Conservation (phyloP, 2,888 invertebrate genomes). For the Cephus nigrinus region DNA sequence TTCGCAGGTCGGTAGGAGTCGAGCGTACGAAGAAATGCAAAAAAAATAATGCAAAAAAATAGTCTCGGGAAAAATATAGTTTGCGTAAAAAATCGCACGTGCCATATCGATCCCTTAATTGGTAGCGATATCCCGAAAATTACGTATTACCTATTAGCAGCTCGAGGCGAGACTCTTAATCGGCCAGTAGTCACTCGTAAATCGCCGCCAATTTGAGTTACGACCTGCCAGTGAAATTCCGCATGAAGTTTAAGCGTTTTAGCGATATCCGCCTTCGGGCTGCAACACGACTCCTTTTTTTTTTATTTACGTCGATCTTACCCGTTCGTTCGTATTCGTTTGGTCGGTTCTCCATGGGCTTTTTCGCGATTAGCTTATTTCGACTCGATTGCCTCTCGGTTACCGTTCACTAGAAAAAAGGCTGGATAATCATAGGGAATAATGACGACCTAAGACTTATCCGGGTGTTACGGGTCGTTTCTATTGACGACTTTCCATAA, state of each 20-base stretch:
- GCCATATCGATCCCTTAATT: conserved; percentile 7
- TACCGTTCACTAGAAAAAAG: not conserved
- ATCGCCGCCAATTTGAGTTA: conserved; percentile 23
- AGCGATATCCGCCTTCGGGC: not conserved
- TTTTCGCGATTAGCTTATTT: not conserved
- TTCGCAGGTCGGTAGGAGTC: not conserved
- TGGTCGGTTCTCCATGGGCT: not conserved
- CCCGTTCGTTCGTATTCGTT: not conserved
- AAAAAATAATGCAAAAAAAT: not conserved
- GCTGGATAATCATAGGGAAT: not conserved
- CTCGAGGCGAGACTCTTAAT: conserved; percentile 20
- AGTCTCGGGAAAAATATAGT: not conserved
- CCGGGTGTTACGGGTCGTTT: not conserved
- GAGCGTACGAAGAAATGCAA: not conserved
- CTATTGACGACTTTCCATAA: not conserved
- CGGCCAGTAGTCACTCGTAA: conserved; percentile 23
- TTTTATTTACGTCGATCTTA: not conserved
- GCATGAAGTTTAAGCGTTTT: not conserved
- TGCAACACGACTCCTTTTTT: not conserved
- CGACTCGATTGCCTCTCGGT: not conserved
- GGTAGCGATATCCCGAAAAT: conserved; percentile 19
- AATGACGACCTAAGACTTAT: not conserved
- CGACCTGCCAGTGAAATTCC: conserved; percentile 21
- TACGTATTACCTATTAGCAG: conserved; percentile 14
- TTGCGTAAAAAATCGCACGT: not conserved